These are phyloP conservation scores for Cheilinus undulatus DNA, from an alignment of 2,113 vertebrate genomes.

Conservation along the genomic window DNA sequence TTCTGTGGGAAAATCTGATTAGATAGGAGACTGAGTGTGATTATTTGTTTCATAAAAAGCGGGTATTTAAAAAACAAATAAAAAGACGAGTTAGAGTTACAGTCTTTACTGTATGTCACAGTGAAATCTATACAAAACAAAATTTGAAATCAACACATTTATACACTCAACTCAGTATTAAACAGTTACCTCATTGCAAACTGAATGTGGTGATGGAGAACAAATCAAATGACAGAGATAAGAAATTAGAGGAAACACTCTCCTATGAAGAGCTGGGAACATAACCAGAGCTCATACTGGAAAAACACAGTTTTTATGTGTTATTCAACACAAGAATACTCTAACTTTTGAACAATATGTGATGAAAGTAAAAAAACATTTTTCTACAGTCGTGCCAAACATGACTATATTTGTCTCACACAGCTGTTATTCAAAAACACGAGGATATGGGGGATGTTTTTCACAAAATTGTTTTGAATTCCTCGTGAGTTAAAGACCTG, in stretches of 20 bases:
- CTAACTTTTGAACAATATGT: not conserved
- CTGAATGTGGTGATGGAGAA: constrained; percentile 9
- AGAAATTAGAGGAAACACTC: constrained; percentile 2
- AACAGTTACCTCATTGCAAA: constrained; percentile 18
- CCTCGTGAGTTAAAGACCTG: not conserved
- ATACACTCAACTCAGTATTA: constrained; percentile 41
- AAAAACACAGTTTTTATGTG: not conserved
- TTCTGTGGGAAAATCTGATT: not conserved
- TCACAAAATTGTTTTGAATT: not conserved
- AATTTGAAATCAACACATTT: constrained; percentile 20
- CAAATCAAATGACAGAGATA: constrained; percentile 16
- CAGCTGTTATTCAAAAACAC: not conserved
- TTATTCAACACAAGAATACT: not conserved
- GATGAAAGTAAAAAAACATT: not conserved
- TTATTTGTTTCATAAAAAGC: no score
- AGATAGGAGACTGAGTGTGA: no score
- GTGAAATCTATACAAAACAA: constrained; percentile 24
- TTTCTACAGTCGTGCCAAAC: not conserved
- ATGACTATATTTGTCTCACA: not conserved
- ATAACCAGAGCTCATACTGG: constrained; percentile 16
- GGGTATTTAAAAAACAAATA: no score
- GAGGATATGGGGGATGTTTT: constrained; percentile 1
- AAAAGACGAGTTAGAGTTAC: not conserved
- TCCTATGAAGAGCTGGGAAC: not conserved
- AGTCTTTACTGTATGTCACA: constrained; percentile 26